These are phyloP conservation scores for Dicrurus megarhynchus DNA, from an alignment of 2,113 vertebrate genomes.

Conservation along the genomic window DNA sequence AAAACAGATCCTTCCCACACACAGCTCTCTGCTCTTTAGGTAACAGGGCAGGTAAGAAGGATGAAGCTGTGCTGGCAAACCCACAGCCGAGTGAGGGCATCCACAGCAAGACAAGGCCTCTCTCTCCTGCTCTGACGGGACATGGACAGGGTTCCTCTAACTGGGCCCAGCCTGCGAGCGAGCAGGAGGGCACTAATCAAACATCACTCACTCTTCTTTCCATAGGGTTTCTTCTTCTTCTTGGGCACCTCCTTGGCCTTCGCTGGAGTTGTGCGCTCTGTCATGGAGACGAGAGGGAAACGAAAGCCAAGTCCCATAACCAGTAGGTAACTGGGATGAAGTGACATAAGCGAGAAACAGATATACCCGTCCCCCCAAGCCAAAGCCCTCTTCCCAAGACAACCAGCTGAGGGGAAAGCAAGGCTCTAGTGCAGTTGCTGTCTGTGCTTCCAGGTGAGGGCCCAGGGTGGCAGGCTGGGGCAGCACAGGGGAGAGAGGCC, in stretches of 20 bases:
- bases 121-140: slow-evolving; percentile 42
- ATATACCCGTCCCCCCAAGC: slow-evolving; percentile 43
- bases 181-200: slow-evolving; percentile 40
- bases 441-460: slow-evolving; percentile 7
- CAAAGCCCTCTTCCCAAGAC: slow-evolving; percentile 48
- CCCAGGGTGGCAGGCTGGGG: background rate
- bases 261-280: slow-evolving; percentile 70
- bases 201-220: slow-evolving; percentile 84
- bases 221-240: slow-evolving; percentile 81
- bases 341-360: slow-evolving; percentile 59
- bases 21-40: background rate
- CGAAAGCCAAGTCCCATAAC: slow-evolving; percentile 52
- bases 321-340: slow-evolving; percentile 66
- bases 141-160: slow-evolving; percentile 35
- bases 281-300: slow-evolving; percentile 59
- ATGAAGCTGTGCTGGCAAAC: slow-evolving; percentile 6
- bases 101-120: slow-evolving; percentile 52
- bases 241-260: slow-evolving; percentile 74
- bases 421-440: background rate
- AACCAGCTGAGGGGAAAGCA: slow-evolving; percentile 15
- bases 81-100: background rate
- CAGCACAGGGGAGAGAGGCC: background rate
- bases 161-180: slow-evolving; percentile 56
- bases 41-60: background rate
- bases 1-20: background rate